These are phyloP conservation scores for Cossypha niveicapilla DNA, from an alignment of 2,797 vertebrate species.

Conservation along the genomic window DNA sequence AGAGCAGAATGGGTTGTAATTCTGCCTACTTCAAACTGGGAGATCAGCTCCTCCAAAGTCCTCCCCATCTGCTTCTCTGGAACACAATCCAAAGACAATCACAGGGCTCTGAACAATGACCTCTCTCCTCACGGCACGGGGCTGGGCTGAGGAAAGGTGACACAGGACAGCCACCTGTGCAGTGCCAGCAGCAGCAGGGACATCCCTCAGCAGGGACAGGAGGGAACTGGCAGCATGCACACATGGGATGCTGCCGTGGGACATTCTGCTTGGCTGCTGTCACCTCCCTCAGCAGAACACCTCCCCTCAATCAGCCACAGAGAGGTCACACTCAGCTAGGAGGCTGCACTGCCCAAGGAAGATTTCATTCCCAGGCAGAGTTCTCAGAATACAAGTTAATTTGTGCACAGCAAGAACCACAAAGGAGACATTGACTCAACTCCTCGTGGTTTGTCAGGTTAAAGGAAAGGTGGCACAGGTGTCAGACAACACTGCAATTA, in stretches of 20 bases:
- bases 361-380: background rate
- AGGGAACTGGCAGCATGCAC: background rate
- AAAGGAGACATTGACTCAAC: background rate
- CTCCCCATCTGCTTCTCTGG: slow-evolving; percentile 86
- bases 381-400: background rate
- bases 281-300: background rate
- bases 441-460: background rate
- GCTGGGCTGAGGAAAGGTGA: background rate
- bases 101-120: background rate
- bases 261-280: background rate
- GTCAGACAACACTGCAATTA: background rate
- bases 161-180: background rate
- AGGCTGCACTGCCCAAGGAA: background rate
- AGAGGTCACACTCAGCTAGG: background rate
- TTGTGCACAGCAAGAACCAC: background rate
- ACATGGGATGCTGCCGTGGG: rapidly evolving
- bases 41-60: slow-evolving; percentile 83
- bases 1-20: slow-evolving; percentile 90
- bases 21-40: slow-evolving; percentile 85
- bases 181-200: background rate
- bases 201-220: rapidly evolving
- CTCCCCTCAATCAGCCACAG: background rate
- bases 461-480: background rate
- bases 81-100: background rate
- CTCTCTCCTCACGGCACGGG: rapidly evolving